Evolutionary conservation across 2,888 invertebrate genomes (phyloP).

Genomic region (Drosophila eohydei): DNA sequence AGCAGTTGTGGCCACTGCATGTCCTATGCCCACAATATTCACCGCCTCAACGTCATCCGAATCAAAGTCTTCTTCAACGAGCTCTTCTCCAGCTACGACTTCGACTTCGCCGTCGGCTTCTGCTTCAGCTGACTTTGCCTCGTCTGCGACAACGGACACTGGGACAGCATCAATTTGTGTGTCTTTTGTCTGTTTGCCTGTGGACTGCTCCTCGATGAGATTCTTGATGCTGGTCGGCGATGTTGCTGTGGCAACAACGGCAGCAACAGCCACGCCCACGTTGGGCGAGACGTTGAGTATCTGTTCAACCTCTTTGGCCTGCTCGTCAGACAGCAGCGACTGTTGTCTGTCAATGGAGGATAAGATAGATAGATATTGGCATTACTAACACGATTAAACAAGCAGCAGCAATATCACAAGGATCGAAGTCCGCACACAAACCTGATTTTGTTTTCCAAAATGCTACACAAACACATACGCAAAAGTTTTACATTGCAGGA

Average conservation of each 20-base stretch:
- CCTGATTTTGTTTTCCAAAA: constrained; percentile 94
- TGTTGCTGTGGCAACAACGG: constrained; percentile 82
- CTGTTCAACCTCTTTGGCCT: constrained; percentile 94
- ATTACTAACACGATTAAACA: background rate
- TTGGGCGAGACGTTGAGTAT: constrained; percentile 88
- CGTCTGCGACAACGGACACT: constrained; percentile 35
- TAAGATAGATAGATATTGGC: constrained; percentile 6
- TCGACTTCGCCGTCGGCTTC: constrained; percentile 26
- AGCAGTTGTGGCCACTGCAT: constrained; percentile 45
- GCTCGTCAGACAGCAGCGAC: constrained; percentile 93
- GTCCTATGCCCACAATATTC: constrained; percentile 78
- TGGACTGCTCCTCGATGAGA: constrained; percentile 71
- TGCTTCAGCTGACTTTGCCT: constrained; percentile 26
- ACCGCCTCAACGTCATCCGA: constrained; percentile 80
- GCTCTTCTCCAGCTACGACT: constrained; percentile 21
- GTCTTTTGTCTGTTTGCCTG: constrained; percentile 36
- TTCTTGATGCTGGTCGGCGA: constrained; percentile 82
- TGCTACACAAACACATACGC: constrained; percentile 86
- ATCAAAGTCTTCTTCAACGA: constrained; percentile 64
- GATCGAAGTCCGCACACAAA: constrained; percentile 85
- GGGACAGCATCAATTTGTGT: constrained; percentile 57
- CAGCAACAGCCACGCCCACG: constrained; percentile 80
- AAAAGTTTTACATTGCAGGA: constrained; percentile 38
- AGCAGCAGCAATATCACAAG: background rate
- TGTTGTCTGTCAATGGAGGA: constrained; percentile 87